A percentile compares a stretch with the other conserved stretches of the same genome.
Evolutionary conservation across 2,113 vertebrate genomes (phyloP).

Genomic region (Argyrosomus japonicus): DNA sequence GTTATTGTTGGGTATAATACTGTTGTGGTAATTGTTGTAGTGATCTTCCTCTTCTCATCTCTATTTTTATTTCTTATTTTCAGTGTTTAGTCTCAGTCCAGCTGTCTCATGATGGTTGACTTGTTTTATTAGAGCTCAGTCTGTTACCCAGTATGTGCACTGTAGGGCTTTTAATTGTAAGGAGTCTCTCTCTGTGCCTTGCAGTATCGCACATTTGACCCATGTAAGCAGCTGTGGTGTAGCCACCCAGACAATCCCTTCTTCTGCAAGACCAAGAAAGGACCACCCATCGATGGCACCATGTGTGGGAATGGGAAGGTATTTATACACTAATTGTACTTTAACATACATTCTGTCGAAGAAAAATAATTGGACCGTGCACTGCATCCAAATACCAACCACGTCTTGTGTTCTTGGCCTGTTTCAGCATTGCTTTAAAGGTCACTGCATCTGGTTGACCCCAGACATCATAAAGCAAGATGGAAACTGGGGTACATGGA

Average conservation of each 20-base stretch:
- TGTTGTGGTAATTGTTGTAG: constrained; percentile 64
- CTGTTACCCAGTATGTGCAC: constrained; percentile 14
- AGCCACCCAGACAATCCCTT: constrained; percentile 98
- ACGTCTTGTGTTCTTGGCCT: constrained; percentile 25
- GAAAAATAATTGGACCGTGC: neutral
- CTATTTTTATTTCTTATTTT: constrained; percentile 55
- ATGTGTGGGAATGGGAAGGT: constrained; percentile 96
- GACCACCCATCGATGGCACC: constrained; percentile 96
- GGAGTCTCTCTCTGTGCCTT: constrained; percentile 65
- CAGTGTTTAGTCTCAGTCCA: constrained; percentile 60
- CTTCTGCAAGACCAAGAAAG: constrained; percentile 99
- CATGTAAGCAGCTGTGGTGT: constrained; percentile 98
- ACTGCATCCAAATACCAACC: neutral
- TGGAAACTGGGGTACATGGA: constrained; percentile 97
- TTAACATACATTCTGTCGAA: neutral
- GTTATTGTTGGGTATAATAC: constrained; percentile 60
- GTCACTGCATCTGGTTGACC: constrained; percentile 97
- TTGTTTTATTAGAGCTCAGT: constrained; percentile 27
- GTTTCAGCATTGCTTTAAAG: constrained; percentile 96
- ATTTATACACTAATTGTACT: constrained; percentile 21
- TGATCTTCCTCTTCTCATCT: constrained; percentile 68
- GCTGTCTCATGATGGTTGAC: constrained; percentile 50
- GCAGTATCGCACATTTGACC: constrained; percentile 96
- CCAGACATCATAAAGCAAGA: constrained; percentile 96
- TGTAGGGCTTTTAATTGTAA: constrained; percentile 40